Conservation (phyloP, 2,113 vertebrate species). For the Microcebus jonahi region DNA sequence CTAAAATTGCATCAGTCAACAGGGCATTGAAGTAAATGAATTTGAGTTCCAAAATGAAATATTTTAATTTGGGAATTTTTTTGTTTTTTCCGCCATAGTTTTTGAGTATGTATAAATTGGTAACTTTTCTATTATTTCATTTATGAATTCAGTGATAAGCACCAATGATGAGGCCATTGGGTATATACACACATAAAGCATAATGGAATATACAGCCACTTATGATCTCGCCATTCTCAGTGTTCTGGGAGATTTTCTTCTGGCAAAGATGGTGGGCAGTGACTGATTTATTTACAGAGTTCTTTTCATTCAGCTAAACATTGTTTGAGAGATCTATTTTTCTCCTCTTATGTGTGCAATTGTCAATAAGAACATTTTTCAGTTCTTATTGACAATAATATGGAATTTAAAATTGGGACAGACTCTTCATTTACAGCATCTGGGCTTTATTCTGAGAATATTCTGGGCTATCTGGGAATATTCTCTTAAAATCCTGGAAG, state of each 20-base stretch:
- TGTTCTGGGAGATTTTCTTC: neutral
- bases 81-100: neutral
- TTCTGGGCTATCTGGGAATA: neutral
- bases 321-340: neutral
- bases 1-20: constrained; percentile 43
- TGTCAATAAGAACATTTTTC: neutral
- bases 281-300: neutral
- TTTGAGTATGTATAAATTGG: neutral
- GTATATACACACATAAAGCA: neutral
- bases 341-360: neutral
- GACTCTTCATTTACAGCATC: neutral
- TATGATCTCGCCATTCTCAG: neutral
- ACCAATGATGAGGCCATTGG: neutral
- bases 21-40: constrained; percentile 39
- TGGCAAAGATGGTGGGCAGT: neutral
- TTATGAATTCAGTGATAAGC: neutral
- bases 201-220: neutral
- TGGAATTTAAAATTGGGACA: neutral
- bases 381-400: neutral
- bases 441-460: neutral
- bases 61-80: constrained; percentile 54
- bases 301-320: neutral
- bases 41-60: constrained; percentile 52
- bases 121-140: neutral
- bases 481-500: neutral